Evolutionary conservation across 1,140 invertebrate genomes (phyloP).

Genomic region (Brachionus rotundiformis): DNA sequence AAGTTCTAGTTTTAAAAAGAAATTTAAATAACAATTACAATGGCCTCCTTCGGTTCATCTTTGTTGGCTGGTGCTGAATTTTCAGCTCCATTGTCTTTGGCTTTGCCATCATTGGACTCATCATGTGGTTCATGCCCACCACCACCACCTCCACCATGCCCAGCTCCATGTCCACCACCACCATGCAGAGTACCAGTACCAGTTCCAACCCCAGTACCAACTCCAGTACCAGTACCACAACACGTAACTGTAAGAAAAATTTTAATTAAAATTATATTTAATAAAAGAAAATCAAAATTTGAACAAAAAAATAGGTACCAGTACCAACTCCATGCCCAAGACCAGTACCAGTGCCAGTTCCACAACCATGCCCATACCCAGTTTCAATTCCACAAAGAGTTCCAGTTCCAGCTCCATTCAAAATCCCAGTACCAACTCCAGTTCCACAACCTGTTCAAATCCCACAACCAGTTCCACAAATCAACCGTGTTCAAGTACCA

Average conservation of each 20-base stretch:
- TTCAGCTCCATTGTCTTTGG: not conserved
- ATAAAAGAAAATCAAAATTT: too few species aligned
- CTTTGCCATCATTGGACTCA: too few species aligned
- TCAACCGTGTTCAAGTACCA: not conserved
- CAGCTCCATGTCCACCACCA: not conserved
- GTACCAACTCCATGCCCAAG: not conserved
- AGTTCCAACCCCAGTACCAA: not conserved
- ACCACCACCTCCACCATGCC: not conserved
- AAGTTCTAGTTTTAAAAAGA: not conserved
- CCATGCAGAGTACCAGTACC: not conserved
- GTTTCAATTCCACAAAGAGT: not conserved
- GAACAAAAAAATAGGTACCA: too few species aligned
- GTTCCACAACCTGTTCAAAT: not conserved
- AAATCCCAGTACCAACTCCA: not conserved
- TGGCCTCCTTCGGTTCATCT: slow-evolving; percentile 21
- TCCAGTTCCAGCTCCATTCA: not conserved
- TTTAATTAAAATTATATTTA: too few species aligned
- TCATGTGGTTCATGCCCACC: too few species aligned
- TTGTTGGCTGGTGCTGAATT: slow-evolving; percentile 12
- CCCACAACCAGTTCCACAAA: not conserved
- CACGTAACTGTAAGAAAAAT: too few species aligned
- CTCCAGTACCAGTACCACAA: not conserved
- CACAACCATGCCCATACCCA: not conserved
- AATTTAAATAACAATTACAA: not conserved
- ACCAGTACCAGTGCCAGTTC: not conserved